Percentiles rank a stretch among this genome's conserved stretches.
phyloP scores from a whole-genome alignment of 1,140 invertebrate species.

The Diprion similis region DNA sequence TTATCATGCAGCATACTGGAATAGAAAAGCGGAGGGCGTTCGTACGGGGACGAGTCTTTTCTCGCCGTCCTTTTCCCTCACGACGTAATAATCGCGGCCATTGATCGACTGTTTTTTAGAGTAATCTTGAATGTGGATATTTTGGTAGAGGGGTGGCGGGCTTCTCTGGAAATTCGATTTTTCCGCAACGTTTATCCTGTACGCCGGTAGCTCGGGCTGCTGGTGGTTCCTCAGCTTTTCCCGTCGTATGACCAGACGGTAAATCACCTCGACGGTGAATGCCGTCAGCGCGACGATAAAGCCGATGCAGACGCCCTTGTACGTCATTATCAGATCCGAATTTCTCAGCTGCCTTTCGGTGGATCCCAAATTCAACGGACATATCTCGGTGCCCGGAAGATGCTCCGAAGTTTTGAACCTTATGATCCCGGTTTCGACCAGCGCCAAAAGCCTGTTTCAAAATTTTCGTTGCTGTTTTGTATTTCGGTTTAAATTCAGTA shows the following conservation, averaged over 20 bases:
- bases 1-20: constrained; percentile 61
- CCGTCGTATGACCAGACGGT: constrained; percentile 22
- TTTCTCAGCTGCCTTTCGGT: constrained; percentile 79
- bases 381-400: constrained; percentile 76
- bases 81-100: constrained; percentile 75
- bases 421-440: constrained; percentile 78
- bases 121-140: constrained; percentile 55
- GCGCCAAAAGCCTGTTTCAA: constrained; percentile 64
- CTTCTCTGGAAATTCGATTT: not conserved
- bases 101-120: constrained; percentile 69
- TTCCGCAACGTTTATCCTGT: not conserved
- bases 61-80: constrained; percentile 65
- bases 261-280: constrained; percentile 69
- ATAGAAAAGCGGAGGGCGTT: constrained; percentile 75
- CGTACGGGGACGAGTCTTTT: constrained; percentile 72
- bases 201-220: constrained; percentile 3
- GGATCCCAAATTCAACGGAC: constrained; percentile 79
- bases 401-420: constrained; percentile 67
- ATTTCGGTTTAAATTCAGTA: constrained; percentile 9
- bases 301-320: constrained; percentile 69
- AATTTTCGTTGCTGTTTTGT: constrained; percentile 5
- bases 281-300: constrained; percentile 66
- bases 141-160: constrained; percentile 66
- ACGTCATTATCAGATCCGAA: constrained; percentile 73
- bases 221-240: not conserved